Base-by-base conservation (phyloP, 1,140 invertebrate genomes). In the Drosophila prosaltans region DNA sequence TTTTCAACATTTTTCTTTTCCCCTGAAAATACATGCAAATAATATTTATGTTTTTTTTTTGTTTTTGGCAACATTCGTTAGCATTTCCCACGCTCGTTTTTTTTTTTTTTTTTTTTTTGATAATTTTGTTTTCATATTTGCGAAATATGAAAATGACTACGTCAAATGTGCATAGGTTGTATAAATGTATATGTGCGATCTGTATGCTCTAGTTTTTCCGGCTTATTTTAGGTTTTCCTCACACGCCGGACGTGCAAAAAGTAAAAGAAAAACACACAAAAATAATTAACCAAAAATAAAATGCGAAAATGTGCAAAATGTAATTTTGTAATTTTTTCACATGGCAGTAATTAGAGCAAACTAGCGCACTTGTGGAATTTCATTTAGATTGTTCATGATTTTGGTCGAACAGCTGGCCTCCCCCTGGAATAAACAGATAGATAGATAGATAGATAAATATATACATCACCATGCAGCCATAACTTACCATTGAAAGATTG, bases 131-230 rank as follows among this genome's bases (percentile, higher is more conserved):
- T 72, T 69, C 78, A 81, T 85, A 81, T 81, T 74, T 74, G 67
- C 65, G 10, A 51, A 43, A n/a, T 16, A 16, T 3, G 11, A n/a
- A 51, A 51, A 51, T 51, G 45, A 51, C 45, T 59, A 41, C 74
- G 73, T 72, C 72, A 75, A 73, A 69, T 84, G 66, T 81, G 79
- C 66, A 75, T 66, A 68, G 78, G 45, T 21, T 2, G 16, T 6
- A 24, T 16, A 7, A 7, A 48, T n/a, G 10, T n/a, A 28, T 26
- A 41, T 68, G 75, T 51, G 63, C 83, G 66, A 75, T 75, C 65
- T 72, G 83, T 39, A 57, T 86, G 82, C 79, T 88, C 83, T 88
- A 86, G 58, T 80, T 88, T 86, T 83, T 65, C 65, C 78, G 59
- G 84, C 58, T 83, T 85, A 82, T 86, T 86, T 85, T 81, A 60